Evolutionary conservation across 1,140 invertebrate species (phyloP), one percentile per base, ranked within the genome.

Genomic region (Drosophila suzukii): DNA sequence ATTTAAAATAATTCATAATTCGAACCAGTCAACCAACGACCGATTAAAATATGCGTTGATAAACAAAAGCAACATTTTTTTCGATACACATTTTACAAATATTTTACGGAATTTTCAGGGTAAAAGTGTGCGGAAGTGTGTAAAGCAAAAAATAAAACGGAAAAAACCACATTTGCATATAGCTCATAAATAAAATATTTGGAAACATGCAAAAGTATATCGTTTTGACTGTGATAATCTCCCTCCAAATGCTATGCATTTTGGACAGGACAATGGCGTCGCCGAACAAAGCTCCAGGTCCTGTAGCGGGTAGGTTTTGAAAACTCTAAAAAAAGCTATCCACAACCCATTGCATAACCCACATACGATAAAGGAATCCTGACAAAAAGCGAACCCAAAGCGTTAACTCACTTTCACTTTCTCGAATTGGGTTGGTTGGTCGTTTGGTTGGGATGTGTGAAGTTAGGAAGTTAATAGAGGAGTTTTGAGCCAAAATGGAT

Each of bases 171-270:
- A 30, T 70, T 60, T 59, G 43, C 17, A 55, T 47, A 56, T 12
- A 12, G 7, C 24, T 49, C 38, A 59, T 44, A 71, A n/a, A 71
- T 60, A 46, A 53, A 43, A 57, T 41, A 66, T 58, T 17, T 38
- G 15, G 27, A 44, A 91, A 66, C 55, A 91, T 91, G 90, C 86
- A 91, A 80, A 89, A 90, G 65, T 91, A 82, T 82, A 57, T 89
- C 8, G 39, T 90, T 72, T 72, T 91, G 58, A 77, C 90, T 91
- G 90, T 91, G 90, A 91, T 91, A 91, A 61, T 91, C 56, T 67
- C 60, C 55, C 4, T 91, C 58, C 90, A 91, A 56, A 71, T 91
- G 77, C 56, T 90, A 7, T 67, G 83, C 74, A 74, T 77, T 24
- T 65, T 88, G 65, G 70, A 75, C 61, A 82, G 78, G 75, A 86